Conservation (phyloP, 2,113 vertebrate genomes). For the Chauna torquata region DNA sequence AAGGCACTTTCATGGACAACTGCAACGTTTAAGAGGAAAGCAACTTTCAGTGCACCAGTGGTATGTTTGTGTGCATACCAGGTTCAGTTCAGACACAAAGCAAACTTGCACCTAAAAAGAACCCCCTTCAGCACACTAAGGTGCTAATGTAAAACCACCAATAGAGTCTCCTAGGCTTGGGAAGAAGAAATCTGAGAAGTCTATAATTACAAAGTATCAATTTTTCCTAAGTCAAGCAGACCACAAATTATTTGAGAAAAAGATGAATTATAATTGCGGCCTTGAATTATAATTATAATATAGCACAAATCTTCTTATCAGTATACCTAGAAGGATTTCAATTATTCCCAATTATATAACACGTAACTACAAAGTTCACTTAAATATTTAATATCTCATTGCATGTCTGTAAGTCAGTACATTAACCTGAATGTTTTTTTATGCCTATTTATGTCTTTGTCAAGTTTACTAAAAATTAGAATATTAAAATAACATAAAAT, state of each 20-base stretch:
- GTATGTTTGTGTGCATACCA: not conserved
- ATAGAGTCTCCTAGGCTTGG: not conserved
- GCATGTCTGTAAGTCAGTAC: not conserved
- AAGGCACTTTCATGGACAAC: not conserved
- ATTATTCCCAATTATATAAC: not conserved
- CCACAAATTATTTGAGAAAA: not conserved
- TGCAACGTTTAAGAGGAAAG: not conserved
- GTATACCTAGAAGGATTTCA: not conserved
- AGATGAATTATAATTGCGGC: too few species aligned
- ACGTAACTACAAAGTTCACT: not conserved
- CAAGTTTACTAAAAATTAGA: not conserved
- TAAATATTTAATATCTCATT: not conserved
- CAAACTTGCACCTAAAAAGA: not conserved
- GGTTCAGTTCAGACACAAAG: not conserved
- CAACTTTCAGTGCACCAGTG: not conserved
- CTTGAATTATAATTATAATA: not conserved
- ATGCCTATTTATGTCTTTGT: not conserved
- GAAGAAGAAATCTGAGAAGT: not conserved
- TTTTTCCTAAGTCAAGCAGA: not conserved
- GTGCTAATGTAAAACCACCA: not conserved
- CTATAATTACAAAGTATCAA: not conserved
- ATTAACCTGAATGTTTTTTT: not conserved
- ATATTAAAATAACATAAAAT: not conserved
- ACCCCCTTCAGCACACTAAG: not conserved
- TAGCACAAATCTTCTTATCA: not conserved